Evolutionary conservation across 2,888 invertebrate genomes (phyloP), one percentile per base, ranked within the genome.

Genomic region (Metacarcinus magister): DNA sequence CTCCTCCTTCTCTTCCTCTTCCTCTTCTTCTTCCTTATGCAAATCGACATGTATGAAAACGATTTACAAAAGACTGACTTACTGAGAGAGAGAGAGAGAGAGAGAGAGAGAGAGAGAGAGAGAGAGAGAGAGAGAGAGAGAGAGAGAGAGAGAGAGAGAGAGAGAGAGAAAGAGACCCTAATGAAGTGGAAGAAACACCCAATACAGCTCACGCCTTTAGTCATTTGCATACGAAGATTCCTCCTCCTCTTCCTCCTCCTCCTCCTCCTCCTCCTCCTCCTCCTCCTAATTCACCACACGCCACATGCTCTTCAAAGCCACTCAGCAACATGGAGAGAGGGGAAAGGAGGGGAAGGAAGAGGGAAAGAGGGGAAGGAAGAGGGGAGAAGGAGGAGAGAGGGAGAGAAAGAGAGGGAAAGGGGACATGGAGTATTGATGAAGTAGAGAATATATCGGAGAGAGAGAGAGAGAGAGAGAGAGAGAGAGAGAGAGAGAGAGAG

Each of bases 401-500:
- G 43, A 43, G 23, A 43, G 43, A 43, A 10, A 43, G 43, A 13
- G 10, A 43, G 23, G 19, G 48, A 48, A 8, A n/a, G n/a, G n/a
- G n/a, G n/a, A n/a, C n/a, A n/a, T n/a, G n/a, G n/a, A n/a, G n/a
- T n/a, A n/a, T n/a, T n/a, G n/a, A n/a, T n/a, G n/a, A n/a, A n/a
- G n/a, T n/a, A n/a, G n/a, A n/a, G n/a, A n/a, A n/a, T n/a, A n/a
- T n/a, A n/a, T n/a, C n/a, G 13, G 54, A 87, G 87, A 87, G 87
- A 87, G 87, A 87, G 87, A 87, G 87, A 87, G 87, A 87, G 87
- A 87, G 87, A 87, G 87, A 87, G 87, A 87, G 87, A 87, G 87
- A 87, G 87, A 87, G 87, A 87, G 87, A 87, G 87, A 87, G 87
- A 87, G 87, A 87, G 87, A 87, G 87, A 87, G 87, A 87, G 89